Base-by-base conservation (phyloP, 2,113 vertebrate species). In the Myotis yumanensis region DNA sequence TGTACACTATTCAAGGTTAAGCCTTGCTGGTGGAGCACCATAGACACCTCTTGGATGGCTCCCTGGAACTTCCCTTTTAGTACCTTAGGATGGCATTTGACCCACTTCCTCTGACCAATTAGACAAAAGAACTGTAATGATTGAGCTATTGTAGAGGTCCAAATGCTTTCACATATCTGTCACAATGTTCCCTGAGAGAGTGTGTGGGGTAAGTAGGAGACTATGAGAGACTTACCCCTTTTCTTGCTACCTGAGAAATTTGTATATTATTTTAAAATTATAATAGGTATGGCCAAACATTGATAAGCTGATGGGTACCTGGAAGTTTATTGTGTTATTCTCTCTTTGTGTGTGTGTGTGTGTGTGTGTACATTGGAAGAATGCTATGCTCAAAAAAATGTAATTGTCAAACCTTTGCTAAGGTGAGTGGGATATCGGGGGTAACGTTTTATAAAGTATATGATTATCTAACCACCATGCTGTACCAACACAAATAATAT, bases 1-100 rank as follows among this genome's bases (percentile, higher is more conserved):
- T 77, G 71, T 62, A 76, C 18, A 32, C 30, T 35, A 7, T 51
- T 90, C 93, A 96, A 92, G 57, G 77, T 54, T 37, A 82, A 86
- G 35, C 66, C 87, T 80, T 28, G 62, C 76, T 46, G 46, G 32
- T 82, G 40, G 57, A 48, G n/a, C 23, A 51, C 62, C 22, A 3
- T 11, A 48, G 89, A 83, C 40, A 79, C 22, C 23, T 75, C 22
- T 52, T 59, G 37, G 12, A 40, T 86, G 40, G 32, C 46, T 68
- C 75, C 30, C 79, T 35, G 18, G 25, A 85, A n/a, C 15, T 59
- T 25, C 35, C 48, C 12, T 10, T 25, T 82, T 11, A 4, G 69
- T 54, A 12, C 23, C 57, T 59, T 59, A 9, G 3, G 23, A 23
- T 28, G 23, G 57, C 57, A 59, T 59, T 59, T 57, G 54, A 57